These are phyloP conservation scores for Lemur catta DNA, from an alignment of 2,797 vertebrate species.

Conservation along the genomic window DNA sequence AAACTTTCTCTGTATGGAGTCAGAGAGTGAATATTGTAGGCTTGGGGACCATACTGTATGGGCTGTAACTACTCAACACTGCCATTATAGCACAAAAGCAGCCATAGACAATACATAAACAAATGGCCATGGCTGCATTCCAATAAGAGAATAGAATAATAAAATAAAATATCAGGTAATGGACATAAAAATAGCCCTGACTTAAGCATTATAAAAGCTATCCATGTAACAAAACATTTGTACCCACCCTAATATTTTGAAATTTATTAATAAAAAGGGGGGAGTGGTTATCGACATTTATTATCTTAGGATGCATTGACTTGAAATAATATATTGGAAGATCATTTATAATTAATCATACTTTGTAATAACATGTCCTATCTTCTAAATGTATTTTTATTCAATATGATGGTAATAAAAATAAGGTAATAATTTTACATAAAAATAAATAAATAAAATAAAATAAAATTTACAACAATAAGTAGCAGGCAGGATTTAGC, in stretches of 20 bases:
- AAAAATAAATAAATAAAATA: neutral
- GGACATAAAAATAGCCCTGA: neutral
- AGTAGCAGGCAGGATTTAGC: neutral
- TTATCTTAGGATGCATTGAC: neutral
- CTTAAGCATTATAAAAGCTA: neutral
- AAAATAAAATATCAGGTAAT: neutral
- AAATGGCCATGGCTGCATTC: neutral
- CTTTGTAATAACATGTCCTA: neutral
- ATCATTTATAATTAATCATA: neutral
- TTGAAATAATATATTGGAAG: neutral
- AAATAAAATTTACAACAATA: neutral
- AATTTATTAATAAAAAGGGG: neutral
- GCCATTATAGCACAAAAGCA: neutral
- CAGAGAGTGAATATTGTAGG: neutral
- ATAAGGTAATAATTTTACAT: neutral
- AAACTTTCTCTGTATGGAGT: neutral
- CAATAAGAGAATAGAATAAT: neutral
- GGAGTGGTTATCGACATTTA: neutral
- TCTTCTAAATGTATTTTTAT: constrained; percentile 21
- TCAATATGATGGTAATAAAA: constrained; percentile 25
- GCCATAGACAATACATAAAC: neutral
- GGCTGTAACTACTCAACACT: neutral
- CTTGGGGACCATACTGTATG: neutral
- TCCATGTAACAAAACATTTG: neutral
- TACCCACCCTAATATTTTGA: neutral